A percentile compares a stretch with the other conserved stretches of the same genome.
phyloP scores from a whole-genome alignment of 2,888 invertebrate species.

The Lasioglossum pauxillum region DNA sequence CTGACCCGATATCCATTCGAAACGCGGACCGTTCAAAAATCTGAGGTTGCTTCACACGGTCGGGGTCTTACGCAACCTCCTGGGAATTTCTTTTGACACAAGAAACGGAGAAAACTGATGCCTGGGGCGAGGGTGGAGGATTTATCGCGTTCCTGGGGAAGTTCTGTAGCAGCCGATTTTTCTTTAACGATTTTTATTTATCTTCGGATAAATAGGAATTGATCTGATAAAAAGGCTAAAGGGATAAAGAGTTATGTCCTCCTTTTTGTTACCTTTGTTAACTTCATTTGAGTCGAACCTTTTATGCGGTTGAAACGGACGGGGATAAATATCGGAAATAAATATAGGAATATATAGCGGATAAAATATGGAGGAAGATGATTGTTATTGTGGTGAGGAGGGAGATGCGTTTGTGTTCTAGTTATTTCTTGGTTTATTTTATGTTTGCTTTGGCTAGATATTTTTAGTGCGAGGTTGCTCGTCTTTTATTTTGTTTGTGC shows the following conservation, averaged over 20 bases:
- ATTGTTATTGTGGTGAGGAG: background rate
- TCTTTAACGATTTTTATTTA: background rate
- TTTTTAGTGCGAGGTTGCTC: background rate
- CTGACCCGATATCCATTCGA: background rate
- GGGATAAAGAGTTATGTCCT: background rate
- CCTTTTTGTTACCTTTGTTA: background rate
- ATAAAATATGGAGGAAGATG: background rate
- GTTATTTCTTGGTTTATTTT: background rate
- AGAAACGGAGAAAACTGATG: background rate
- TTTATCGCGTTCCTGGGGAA: background rate
- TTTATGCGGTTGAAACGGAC: background rate
- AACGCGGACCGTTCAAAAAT: background rate
- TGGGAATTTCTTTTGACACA: background rate
- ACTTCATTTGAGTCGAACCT: background rate
- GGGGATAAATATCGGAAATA: background rate
- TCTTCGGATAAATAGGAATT: too few species aligned
- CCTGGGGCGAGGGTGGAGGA: background rate
- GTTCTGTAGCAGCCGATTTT: background rate
- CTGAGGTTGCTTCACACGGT: conserved; percentile 4
- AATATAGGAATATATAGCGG: background rate
- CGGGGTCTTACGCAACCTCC: background rate
- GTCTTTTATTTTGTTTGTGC: background rate
- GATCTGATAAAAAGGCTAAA: too few species aligned
- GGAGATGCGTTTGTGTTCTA: background rate
- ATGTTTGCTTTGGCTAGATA: background rate